A percentile compares a stretch with the other conserved stretches of the same genome.
Conservation (phyloP, 1,140 invertebrate species). For the Homalodisca vitripennis region DNA sequence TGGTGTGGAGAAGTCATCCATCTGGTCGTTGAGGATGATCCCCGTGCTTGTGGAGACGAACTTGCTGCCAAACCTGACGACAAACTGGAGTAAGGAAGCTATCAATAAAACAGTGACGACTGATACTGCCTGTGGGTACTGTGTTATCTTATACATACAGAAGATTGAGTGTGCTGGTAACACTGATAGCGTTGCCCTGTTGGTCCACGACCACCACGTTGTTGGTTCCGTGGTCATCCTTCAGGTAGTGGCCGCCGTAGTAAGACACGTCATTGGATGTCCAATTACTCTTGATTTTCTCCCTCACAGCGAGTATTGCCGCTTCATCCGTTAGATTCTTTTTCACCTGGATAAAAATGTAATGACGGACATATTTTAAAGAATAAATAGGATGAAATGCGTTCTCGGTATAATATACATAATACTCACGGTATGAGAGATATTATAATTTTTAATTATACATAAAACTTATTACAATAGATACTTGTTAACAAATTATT, state of each 20-base stretch:
- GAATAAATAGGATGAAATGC: no score
- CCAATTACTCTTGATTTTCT: conserved; percentile 61
- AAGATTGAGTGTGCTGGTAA: conserved; percentile 86
- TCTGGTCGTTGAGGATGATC: conserved; percentile 91
- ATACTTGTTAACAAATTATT: no score
- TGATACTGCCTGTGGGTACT: not conserved
- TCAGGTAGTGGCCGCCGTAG: conserved; percentile 63
- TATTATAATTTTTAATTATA: no score
- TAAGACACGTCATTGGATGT: conserved; percentile 66
- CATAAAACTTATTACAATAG: no score
- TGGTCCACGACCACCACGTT: conserved; percentile 80
- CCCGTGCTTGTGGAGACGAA: conserved; percentile 73
- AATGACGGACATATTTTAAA: no score
- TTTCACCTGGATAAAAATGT: conserved; percentile 62
- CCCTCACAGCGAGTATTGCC: conserved; percentile 62
- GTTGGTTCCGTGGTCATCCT: conserved; percentile 75
- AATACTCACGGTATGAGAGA: no score
- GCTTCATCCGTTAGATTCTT: conserved; percentile 62
- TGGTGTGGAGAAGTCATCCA: conserved; percentile 94
- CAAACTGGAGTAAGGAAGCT: not conserved
- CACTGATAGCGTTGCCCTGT: conserved; percentile 84
- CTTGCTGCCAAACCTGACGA: conserved; percentile 68
- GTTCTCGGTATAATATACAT: no score
- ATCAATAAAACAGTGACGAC: not conserved
- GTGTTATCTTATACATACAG: conserved; percentile 74